These are phyloP conservation scores for Zaprionus lineosus DNA, from an alignment of 2,888 invertebrate genomes.

Conservation along the genomic window DNA sequence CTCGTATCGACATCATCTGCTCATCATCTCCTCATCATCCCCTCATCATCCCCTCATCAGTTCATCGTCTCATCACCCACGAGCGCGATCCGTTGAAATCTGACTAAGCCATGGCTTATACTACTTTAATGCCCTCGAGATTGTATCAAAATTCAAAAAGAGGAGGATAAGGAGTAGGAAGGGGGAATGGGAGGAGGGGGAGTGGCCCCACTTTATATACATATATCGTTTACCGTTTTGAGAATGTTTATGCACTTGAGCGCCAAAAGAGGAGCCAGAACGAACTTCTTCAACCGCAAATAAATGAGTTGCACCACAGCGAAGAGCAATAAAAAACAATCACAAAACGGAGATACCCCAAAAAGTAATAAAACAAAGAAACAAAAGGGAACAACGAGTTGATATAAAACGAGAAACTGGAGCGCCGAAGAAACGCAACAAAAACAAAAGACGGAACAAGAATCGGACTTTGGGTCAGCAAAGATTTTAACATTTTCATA, in stretches of 20 bases:
- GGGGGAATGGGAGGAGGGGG: too few species aligned
- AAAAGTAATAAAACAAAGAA: too few species aligned
- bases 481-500: slow-evolving; percentile 49
- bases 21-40: slow-evolving; percentile 36
- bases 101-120: slow-evolving; percentile 43
- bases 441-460: slow-evolving; percentile 39
- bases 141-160: slow-evolving; percentile 46
- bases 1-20: too few species aligned
- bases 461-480: slow-evolving; percentile 36
- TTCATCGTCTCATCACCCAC: slow-evolving; percentile 40
- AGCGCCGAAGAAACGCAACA: slow-evolving; percentile 12
- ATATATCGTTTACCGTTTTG: slow-evolving; percentile 66
- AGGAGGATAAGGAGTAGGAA: too few species aligned
- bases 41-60: too few species aligned
- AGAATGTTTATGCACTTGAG: slow-evolving; percentile 70
- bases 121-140: slow-evolving; percentile 59
- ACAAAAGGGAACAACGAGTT: too few species aligned
- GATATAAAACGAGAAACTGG: background rate
- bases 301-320: slow-evolving; percentile 66
- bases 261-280: slow-evolving; percentile 53
- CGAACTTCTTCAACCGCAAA: slow-evolving; percentile 69
- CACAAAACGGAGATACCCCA: too few species aligned
- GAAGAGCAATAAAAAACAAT: slow-evolving; percentile 24
- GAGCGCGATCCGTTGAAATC: slow-evolving; percentile 52
- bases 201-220: slow-evolving; percentile 15